Conservation (phyloP, 2,888 invertebrate species). For the Eupsilia transversa region DNA sequence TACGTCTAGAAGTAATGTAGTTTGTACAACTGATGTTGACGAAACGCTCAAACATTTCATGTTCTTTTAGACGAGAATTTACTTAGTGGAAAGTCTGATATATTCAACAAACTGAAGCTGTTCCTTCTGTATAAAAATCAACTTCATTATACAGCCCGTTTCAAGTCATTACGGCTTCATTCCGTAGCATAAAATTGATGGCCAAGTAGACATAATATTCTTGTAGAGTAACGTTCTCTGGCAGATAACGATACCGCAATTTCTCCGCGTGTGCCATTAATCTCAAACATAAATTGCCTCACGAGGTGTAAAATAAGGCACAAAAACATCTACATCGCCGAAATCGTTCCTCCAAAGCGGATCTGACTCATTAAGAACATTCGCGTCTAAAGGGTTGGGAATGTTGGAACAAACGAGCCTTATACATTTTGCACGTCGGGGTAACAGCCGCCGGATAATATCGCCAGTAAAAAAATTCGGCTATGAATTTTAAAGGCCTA, state of each 20-base stretch:
- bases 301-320: constrained; percentile 66
- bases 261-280: constrained; percentile 59
- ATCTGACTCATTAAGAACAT: constrained; percentile 64
- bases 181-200: constrained; percentile 53
- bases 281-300: constrained; percentile 65
- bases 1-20: constrained; percentile 35
- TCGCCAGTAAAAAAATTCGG: constrained; percentile 46
- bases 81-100: not conserved
- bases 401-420: constrained; percentile 62
- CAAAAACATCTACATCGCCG: constrained; percentile 60
- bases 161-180: constrained; percentile 38
- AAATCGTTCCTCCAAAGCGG: constrained; percentile 57
- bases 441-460: constrained; percentile 36
- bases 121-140: constrained; percentile 32
- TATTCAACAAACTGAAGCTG: not conserved
- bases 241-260: constrained; percentile 58
- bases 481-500: constrained; percentile 55
- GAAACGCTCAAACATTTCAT: constrained; percentile 7
- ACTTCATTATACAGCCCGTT: constrained; percentile 40
- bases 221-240: constrained; percentile 36
- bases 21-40: constrained; percentile 31
- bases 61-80: constrained; percentile 21
- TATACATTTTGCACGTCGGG: constrained; percentile 59
- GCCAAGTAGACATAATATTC: constrained; percentile 50
- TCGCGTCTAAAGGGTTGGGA: constrained; percentile 63